These are phyloP conservation scores for Asbolus verrucosus DNA, from an alignment of 1,140 invertebrate genomes.

Conservation along the genomic window DNA sequence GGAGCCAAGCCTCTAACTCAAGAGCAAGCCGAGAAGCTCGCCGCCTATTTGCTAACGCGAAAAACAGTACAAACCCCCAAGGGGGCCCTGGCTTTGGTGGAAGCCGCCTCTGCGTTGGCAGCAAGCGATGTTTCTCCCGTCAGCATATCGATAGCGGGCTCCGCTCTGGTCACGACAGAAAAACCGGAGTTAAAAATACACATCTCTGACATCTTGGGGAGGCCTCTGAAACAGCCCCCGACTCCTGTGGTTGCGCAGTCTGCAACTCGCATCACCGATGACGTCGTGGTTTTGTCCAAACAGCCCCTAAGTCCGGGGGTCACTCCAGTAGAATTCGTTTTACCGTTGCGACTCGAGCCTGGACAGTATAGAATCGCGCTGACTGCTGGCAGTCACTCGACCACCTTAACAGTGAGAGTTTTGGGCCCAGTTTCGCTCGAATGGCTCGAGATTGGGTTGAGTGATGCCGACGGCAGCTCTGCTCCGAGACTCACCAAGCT, in stretches of 20 bases:
- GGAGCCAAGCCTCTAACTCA: slow-evolving; percentile 77
- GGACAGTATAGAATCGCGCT: slow-evolving; percentile 88
- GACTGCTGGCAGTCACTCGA: slow-evolving; percentile 76
- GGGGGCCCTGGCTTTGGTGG: slow-evolving; percentile 83
- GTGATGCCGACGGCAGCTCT: slow-evolving; percentile 88
- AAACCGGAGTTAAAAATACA: slow-evolving; percentile 80
- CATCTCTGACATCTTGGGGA: slow-evolving; percentile 89
- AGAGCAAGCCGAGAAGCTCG: slow-evolving; percentile 90
- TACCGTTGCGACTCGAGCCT: slow-evolving; percentile 85
- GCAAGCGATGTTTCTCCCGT: slow-evolving; percentile 61
- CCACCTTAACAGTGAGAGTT: slow-evolving; percentile 78
- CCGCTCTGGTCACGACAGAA: slow-evolving; percentile 77
- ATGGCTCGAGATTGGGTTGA: slow-evolving; percentile 88
- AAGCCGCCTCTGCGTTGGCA: slow-evolving; percentile 73
- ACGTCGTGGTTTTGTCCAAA: slow-evolving; percentile 80
- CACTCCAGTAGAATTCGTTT: slow-evolving; percentile 78
- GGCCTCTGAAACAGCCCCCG: slow-evolving; percentile 72
- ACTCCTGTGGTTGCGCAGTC: slow-evolving; percentile 81
- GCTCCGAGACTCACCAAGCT: slow-evolving; percentile 83
- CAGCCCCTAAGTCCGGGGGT: slow-evolving; percentile 66
- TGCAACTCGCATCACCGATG: slow-evolving; percentile 78
- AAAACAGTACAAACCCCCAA: slow-evolving; percentile 88
- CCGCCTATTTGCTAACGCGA: slow-evolving; percentile 91
- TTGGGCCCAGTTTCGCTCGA: slow-evolving; percentile 80
- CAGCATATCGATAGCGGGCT: slow-evolving; percentile 81